phyloP scores from a whole-genome alignment of 2,888 invertebrate species.

The Aphidoletes aphidimyza region DNA sequence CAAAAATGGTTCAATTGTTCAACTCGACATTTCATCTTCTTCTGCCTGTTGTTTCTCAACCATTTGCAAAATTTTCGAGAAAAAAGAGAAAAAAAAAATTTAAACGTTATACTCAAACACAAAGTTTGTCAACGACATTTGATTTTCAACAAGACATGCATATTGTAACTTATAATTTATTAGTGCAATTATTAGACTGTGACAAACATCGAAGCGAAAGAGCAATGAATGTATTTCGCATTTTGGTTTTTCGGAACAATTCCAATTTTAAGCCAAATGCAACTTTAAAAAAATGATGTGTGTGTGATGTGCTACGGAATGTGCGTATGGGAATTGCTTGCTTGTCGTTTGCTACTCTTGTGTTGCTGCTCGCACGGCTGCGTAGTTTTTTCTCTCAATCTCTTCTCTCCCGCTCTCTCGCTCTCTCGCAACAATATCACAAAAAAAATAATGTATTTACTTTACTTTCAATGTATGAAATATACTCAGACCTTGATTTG shows the following conservation, averaged over 20 bases:
- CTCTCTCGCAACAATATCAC: background rate
- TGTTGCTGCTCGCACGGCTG: too few relatives aligned
- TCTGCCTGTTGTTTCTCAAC: too few relatives aligned
- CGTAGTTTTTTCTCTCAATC: background rate
- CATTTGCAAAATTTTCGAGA: too few relatives aligned
- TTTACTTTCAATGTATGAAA: slow-evolving; percentile 41
- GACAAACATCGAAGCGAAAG: background rate
- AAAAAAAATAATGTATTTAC: background rate
- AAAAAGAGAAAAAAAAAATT: too few relatives aligned
- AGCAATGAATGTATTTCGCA: background rate
- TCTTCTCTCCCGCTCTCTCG: background rate
- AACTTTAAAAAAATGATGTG: too few relatives aligned
- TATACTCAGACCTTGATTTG: slow-evolving; percentile 50
- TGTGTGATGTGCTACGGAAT: background rate
- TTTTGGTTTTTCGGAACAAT: background rate
- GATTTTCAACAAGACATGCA: too few relatives aligned
- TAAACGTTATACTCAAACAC: too few relatives aligned
- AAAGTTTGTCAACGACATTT: too few relatives aligned
- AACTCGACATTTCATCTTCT: too few relatives aligned
- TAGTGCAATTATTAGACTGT: slow-evolving; percentile 24
- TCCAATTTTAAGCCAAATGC: background rate
- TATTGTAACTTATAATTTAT: too few relatives aligned
- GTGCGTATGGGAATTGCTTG: background rate
- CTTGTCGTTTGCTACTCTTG: background rate
- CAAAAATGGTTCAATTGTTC: too few relatives aligned